phyloP scores from a whole-genome alignment of 1,140 invertebrate species.

The Drosophila tsacasi region DNA sequence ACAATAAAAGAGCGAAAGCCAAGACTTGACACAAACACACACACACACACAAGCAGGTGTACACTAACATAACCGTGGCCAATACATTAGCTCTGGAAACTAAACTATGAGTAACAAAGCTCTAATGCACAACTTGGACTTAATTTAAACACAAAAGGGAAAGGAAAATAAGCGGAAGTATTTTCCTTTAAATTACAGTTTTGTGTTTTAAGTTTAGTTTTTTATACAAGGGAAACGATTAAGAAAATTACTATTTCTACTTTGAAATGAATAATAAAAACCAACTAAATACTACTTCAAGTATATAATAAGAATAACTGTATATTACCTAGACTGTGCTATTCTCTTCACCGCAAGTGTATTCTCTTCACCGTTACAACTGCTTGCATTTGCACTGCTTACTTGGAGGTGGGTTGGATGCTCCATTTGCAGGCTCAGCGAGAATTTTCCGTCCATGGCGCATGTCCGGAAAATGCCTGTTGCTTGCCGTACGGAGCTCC shows the following conservation, averaged over 20 bases:
- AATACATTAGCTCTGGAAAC: constrained; percentile 2
- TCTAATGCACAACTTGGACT: background rate
- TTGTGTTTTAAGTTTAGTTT: too few relatives aligned
- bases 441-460: constrained; percentile 1
- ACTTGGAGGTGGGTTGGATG: background rate
- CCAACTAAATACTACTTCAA: background rate
- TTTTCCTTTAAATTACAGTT: too few relatives aligned
- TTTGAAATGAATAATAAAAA: background rate
- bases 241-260: background rate
- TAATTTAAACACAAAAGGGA: background rate
- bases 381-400: constrained; percentile 5
- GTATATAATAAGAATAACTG: background rate
- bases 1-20: constrained; percentile 4
- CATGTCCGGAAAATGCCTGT: constrained; percentile 34
- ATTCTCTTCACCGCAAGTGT: background rate
- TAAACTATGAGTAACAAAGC: background rate
- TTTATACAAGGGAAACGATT: background rate
- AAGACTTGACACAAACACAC: constrained; percentile 4
- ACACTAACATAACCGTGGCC: background rate
- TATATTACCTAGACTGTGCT: background rate
- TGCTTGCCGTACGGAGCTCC: constrained; percentile 3
- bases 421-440: background rate
- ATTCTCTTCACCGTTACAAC: background rate
- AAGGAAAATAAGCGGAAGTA: too few relatives aligned
- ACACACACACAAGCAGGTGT: background rate